phyloP scores from a whole-genome alignment of 2,797 vertebrate species.

The Scomberomorus guttatus region DNA sequence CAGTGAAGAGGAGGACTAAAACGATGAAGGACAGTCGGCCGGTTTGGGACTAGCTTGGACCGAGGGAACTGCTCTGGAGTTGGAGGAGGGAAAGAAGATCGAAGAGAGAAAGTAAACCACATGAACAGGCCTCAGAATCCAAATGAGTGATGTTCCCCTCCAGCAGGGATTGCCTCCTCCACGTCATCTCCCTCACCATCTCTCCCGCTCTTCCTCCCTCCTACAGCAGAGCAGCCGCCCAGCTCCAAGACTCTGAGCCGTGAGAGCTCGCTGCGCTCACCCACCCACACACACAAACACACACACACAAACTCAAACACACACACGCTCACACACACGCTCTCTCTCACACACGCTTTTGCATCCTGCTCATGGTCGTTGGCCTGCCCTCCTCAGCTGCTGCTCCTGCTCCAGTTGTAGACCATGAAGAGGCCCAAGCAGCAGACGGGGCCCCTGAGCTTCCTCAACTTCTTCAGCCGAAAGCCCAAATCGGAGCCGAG shows the following conservation, averaged over 20 bases:
- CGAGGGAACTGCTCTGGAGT: conserved; percentile 43
- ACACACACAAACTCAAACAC: conserved; percentile 13
- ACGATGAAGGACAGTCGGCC: conserved; percentile 36
- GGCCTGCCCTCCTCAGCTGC: conserved; percentile 72
- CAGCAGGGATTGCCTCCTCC: conserved; percentile 77
- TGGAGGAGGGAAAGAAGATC: conserved; percentile 34
- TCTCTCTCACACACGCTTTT: conserved; percentile 18
- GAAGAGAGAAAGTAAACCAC: conserved; percentile 58
- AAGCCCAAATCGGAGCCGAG: conserved; percentile 85
- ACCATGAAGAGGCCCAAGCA: conserved; percentile 88
- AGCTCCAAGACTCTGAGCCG: conserved; percentile 61
- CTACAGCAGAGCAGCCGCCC: conserved; percentile 57
- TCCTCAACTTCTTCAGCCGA: conserved; percentile 87
- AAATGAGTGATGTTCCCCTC: conserved; percentile 76
- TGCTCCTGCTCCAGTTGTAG: conserved; percentile 56
- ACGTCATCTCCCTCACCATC: conserved; percentile 58
- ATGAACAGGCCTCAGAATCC: conserved; percentile 58
- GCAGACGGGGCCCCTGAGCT: conserved; percentile 83
- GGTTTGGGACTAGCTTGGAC: conserved; percentile 52
- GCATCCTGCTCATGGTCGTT: conserved; percentile 80
- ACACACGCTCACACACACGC: conserved; percentile 25
- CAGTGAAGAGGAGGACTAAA: conserved; percentile 33
- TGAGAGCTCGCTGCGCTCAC: conserved; percentile 63
- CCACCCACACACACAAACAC: conserved; percentile 30
- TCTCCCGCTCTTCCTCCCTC: conserved; percentile 62